These are phyloP conservation scores for Sussaba pulchella DNA, from an alignment of 2,888 invertebrate genomes.

Conservation along the genomic window DNA sequence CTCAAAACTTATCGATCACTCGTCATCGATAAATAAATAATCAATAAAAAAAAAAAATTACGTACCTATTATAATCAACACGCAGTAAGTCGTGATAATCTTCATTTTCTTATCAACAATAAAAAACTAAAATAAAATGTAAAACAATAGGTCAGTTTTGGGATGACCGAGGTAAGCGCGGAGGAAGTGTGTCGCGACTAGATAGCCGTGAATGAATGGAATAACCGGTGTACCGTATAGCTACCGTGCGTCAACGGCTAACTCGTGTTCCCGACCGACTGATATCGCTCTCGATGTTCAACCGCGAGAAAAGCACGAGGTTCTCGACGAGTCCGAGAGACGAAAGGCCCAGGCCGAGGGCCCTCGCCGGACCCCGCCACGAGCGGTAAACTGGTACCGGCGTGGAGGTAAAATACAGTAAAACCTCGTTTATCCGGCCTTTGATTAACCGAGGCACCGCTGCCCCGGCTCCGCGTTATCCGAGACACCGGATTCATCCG, in stretches of 20 bases:
- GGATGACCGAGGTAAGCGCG: neutral
- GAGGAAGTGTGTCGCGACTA: conserved; percentile 52
- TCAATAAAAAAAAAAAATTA: conserved; percentile 52
- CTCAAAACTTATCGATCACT: too few relatives aligned
- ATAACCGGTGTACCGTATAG: conserved; percentile 61
- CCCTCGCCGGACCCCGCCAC: conserved; percentile 57
- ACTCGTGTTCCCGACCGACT: conserved; percentile 78
- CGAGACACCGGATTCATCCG: too few relatives aligned
- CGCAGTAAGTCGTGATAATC: conserved; percentile 78
- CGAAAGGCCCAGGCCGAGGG: conserved; percentile 45
- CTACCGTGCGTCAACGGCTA: conserved; percentile 73
- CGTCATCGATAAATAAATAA: neutral
- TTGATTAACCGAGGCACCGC: too few relatives aligned
- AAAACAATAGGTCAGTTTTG: neutral
- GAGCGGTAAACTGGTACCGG: conserved; percentile 19
- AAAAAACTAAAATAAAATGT: conserved; percentile 12
- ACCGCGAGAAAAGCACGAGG: conserved; percentile 76
- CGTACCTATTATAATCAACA: conserved; percentile 81
- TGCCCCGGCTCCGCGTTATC: too few relatives aligned
- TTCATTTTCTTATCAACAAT: conserved; percentile 74
- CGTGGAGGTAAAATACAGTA: neutral
- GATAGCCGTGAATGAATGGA: conserved; percentile 21
- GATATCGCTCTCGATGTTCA: conserved; percentile 77
- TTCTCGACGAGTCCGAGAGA: conserved; percentile 2
- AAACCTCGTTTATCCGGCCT: conserved; percentile 52